phyloP scores from a whole-genome alignment of 2,888 invertebrate genomes.

The Lepidocyrtoides sp. region DNA sequence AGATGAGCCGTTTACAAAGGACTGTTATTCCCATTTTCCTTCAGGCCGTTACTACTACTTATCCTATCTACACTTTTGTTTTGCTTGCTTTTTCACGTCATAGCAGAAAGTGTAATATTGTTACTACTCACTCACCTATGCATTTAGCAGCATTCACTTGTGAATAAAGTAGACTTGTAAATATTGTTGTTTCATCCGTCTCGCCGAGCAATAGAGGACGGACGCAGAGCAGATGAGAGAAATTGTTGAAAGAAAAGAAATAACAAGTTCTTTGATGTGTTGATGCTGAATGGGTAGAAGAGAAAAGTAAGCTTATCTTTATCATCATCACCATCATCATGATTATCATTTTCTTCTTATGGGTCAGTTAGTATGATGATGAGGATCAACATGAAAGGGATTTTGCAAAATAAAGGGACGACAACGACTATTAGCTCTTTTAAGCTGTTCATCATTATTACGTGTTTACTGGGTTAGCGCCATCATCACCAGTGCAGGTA shows the following conservation, averaged over 20 bases:
- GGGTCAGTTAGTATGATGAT: not conserved
- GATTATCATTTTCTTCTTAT: slow-evolving; percentile 9
- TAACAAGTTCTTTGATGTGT: not conserved
- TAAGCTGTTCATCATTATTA: not conserved
- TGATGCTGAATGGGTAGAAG: not conserved
- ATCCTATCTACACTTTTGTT: too few relatives aligned
- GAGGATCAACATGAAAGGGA: not conserved
- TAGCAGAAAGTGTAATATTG: too few relatives aligned
- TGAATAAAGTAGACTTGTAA: not conserved
- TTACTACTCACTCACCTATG: too few relatives aligned
- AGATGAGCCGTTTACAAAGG: too few relatives aligned
- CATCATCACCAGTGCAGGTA: too few relatives aligned
- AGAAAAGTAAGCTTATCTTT: not conserved
- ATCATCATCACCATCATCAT: not conserved
- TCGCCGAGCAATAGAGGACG: not conserved
- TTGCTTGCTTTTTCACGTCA: too few relatives aligned
- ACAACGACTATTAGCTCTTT: not conserved
- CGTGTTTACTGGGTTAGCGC: not conserved
- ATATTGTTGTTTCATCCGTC: not conserved
- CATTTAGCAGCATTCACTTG: too few relatives aligned
- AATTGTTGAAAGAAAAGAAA: not conserved
- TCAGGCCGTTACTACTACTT: too few relatives aligned
- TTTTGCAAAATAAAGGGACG: not conserved
- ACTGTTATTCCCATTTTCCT: too few relatives aligned
- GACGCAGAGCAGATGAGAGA: not conserved